Percentiles rank a stretch among this genome's conserved stretches.
Conservation (phyloP, 2,113 vertebrate genomes). For the Nibea albiflora region DNA sequence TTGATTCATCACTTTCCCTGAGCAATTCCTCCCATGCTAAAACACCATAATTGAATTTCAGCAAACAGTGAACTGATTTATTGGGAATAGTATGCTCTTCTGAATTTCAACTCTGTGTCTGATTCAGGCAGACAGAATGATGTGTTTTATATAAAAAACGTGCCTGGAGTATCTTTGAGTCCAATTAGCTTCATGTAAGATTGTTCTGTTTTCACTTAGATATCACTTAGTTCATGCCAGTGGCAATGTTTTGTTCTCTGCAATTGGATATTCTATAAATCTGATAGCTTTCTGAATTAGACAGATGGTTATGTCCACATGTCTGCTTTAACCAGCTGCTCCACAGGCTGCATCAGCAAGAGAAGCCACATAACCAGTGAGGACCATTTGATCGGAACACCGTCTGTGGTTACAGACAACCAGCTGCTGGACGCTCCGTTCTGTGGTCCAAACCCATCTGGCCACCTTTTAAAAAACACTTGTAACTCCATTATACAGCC, state of each 20-base stretch:
- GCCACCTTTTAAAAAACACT: conserved; percentile 18
- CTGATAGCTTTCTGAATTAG: conserved; percentile 5
- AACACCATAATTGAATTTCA: conserved; percentile 24
- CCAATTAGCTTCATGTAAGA: conserved; percentile 8
- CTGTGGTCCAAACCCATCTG: conserved; percentile 38
- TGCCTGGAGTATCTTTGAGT: neutral
- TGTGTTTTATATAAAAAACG: conserved; percentile 4
- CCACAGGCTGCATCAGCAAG: conserved; percentile 1
- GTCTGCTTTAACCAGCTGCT: conserved; percentile 28
- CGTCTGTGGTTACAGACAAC: conserved; percentile 23
- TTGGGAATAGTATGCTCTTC: neutral
- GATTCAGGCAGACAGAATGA: neutral
- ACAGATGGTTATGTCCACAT: conserved; percentile 11
- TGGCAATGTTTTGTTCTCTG: neutral
- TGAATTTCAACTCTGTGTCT: conserved; percentile 1
- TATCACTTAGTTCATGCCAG: neutral
- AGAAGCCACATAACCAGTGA: neutral
- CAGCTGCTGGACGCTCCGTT: conserved; percentile 36
- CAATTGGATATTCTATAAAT: conserved; percentile 15
- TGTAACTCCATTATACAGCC: neutral
- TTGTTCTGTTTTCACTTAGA: conserved; percentile 15
- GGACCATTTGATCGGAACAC: conserved; percentile 15
- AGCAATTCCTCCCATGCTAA: neutral
- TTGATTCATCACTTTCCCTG: conserved; percentile 15
- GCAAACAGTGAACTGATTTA: conserved; percentile 29